phyloP scores from a whole-genome alignment of 2,888 invertebrate species.

The Lycia hirtaria region DNA sequence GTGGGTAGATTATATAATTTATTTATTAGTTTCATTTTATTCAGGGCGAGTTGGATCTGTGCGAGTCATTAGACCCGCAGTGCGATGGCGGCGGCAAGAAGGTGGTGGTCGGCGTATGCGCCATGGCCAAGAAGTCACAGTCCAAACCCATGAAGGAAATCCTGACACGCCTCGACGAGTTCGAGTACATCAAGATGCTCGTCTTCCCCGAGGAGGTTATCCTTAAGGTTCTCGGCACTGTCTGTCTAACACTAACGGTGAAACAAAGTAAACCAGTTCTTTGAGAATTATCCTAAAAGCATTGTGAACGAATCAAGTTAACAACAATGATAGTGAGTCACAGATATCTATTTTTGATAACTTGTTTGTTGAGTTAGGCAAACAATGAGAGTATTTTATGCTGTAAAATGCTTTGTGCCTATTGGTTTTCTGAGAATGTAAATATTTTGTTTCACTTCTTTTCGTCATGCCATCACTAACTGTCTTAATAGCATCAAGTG shows the following conservation, averaged over 20 bases:
- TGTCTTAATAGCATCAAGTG: constrained; percentile 26
- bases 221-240: constrained; percentile 89
- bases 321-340: constrained; percentile 5
- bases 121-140: constrained; percentile 99
- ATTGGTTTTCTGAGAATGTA: constrained; percentile 27
- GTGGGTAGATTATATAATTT: not conserved
- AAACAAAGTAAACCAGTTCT: constrained; percentile 67
- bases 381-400: constrained; percentile 8
- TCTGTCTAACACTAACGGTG: constrained; percentile 80
- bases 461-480: constrained; percentile 39
- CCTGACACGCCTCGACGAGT: constrained; percentile 96
- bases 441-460: constrained; percentile 44
- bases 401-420: constrained; percentile 12
- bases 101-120: constrained; percentile 99
- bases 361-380: constrained; percentile 15
- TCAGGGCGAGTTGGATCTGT: constrained; percentile 92
- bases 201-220: constrained; percentile 99
- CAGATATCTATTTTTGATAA: constrained; percentile 7
- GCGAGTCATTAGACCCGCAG: constrained; percentile 87
- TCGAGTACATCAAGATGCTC: constrained; percentile 97
- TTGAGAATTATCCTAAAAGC: not conserved
- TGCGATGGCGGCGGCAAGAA: constrained; percentile 91
- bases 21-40: not conserved
- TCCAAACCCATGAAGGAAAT: constrained; percentile 99
- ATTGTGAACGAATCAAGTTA: constrained; percentile 4